These are phyloP conservation scores for Dasypolia templi DNA, from an alignment of 2,888 invertebrate species.

Conservation along the genomic window DNA sequence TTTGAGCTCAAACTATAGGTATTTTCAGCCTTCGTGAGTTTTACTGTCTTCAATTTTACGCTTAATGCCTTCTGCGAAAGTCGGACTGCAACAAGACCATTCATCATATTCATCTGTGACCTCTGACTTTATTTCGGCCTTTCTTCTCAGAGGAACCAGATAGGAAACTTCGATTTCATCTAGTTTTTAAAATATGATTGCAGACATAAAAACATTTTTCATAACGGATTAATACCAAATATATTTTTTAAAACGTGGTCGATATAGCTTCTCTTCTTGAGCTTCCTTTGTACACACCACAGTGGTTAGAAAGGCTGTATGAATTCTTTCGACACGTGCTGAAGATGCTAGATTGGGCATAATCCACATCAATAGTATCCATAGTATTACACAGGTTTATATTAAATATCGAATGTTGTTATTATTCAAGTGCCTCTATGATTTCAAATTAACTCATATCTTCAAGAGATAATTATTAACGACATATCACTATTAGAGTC, in stretches of 20 bases:
- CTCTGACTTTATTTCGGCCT: too few relatives aligned
- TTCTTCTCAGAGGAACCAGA: too few relatives aligned
- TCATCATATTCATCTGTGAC: too few relatives aligned
- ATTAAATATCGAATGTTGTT: background rate
- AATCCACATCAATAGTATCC: background rate
- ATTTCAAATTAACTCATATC: constrained; percentile 34
- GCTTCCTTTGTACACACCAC: background rate
- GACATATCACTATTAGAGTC: constrained; percentile 31
- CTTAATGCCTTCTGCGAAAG: background rate
- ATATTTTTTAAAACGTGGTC: background rate
- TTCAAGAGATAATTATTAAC: constrained; percentile 28
- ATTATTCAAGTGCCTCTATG: constrained; percentile 18
- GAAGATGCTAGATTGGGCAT: background rate
- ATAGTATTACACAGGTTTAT: background rate
- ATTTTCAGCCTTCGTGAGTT: background rate
- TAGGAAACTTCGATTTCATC: too few relatives aligned
- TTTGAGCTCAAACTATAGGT: constrained; percentile 4
- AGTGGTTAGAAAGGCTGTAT: background rate
- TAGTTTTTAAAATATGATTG: too few relatives aligned
- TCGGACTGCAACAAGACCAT: background rate
- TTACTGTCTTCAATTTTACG: background rate
- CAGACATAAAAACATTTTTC: too few relatives aligned
- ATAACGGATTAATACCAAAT: background rate
- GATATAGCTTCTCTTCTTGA: background rate
- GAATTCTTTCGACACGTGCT: too few relatives aligned